Evolutionary conservation across 2,888 invertebrate genomes (phyloP).

Genomic region (Perdita meconis): DNA sequence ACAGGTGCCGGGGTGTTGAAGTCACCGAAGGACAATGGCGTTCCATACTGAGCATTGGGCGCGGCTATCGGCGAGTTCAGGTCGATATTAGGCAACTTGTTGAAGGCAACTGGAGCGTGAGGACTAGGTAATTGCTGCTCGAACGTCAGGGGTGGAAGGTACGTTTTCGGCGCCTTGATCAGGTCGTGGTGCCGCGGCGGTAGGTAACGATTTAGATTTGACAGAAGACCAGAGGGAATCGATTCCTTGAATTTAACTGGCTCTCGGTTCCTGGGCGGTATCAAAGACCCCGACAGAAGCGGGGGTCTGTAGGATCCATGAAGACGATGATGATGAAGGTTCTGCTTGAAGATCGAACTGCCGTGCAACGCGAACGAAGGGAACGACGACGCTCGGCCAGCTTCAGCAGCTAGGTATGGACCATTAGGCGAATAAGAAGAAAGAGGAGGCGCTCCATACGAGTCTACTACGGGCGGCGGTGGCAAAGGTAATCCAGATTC

Average conservation of each 20-base stretch:
- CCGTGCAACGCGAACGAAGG: slow-evolving; percentile 71
- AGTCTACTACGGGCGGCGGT: slow-evolving; percentile 63
- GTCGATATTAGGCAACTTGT: slow-evolving; percentile 58
- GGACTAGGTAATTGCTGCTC: slow-evolving; percentile 76
- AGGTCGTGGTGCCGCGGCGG: slow-evolving; percentile 59
- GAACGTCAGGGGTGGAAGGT: slow-evolving; percentile 69
- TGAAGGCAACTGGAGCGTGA: slow-evolving; percentile 72
- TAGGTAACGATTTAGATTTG: slow-evolving; percentile 85
- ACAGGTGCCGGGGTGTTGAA: slow-evolving; percentile 81
- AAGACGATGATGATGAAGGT: slow-evolving; percentile 59
- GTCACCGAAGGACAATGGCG: slow-evolving; percentile 79
- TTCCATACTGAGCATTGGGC: slow-evolving; percentile 81
- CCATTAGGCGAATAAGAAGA: slow-evolving; percentile 80
- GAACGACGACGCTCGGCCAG: slow-evolving; percentile 81
- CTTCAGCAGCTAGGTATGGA: slow-evolving; percentile 82
- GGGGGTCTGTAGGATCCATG: slow-evolving; percentile 65
- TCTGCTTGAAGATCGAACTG: slow-evolving; percentile 81
- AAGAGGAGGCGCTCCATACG: slow-evolving; percentile 76
- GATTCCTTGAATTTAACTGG: slow-evolving; percentile 91
- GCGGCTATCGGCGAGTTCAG: slow-evolving; percentile 76
- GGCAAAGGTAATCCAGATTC: slow-evolving; percentile 43
- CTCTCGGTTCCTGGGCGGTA: slow-evolving; percentile 77
- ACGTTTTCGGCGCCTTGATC: slow-evolving; percentile 74
- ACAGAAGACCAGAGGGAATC: slow-evolving; percentile 88
- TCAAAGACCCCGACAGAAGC: slow-evolving; percentile 71